Conservation (phyloP, 1,140 invertebrate species). For the Drosophila pachea region DNA sequence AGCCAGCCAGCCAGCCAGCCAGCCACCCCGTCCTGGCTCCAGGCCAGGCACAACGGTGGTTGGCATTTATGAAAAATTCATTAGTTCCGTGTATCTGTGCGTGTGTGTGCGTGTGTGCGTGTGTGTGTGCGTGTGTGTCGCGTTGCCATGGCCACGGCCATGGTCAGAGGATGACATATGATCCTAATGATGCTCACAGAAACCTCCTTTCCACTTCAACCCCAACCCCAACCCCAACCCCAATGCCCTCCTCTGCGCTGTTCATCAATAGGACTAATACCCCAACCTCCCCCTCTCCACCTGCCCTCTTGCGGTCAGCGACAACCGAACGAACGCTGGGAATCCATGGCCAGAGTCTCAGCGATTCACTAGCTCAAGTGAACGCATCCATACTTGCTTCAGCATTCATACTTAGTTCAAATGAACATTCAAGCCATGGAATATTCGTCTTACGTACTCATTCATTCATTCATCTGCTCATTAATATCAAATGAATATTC, state of each 20-base stretch:
- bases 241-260: not conserved
- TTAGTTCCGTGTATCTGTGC: constrained; percentile 51
- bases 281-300: not conserved
- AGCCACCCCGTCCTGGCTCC: not conserved
- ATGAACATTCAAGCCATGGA: not conserved
- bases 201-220: constrained; percentile 13
- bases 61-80: constrained; percentile 71
- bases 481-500: too few relatives aligned
- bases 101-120: too few relatives aligned
- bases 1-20: constrained; percentile 35
- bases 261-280: constrained; percentile 7
- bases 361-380: too few relatives aligned
- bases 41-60: constrained; percentile 27
- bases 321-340: too few relatives aligned
- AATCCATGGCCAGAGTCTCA: too few relatives aligned
- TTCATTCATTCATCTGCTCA: not conserved
- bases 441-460: not conserved
- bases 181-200: constrained; percentile 61
- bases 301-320: too few relatives aligned
- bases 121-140: not conserved
- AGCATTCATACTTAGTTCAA: not conserved
- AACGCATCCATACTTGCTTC: not conserved
- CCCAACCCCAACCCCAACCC: not conserved
- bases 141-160: not conserved
- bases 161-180: constrained; percentile 55